Conservation (phyloP, 2,797 vertebrate genomes). For the Chiroxiphia lanceolata region DNA sequence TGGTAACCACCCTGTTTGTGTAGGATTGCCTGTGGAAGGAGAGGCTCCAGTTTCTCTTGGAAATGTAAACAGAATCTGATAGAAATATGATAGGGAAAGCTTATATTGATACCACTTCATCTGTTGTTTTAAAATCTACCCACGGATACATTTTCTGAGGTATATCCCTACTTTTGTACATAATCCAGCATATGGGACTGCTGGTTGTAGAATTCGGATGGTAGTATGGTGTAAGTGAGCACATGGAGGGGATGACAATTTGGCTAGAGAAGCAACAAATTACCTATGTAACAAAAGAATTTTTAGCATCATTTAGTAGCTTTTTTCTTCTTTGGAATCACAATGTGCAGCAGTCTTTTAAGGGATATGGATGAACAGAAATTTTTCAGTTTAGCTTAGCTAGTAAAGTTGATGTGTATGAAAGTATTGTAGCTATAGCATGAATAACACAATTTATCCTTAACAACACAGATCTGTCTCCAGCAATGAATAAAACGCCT, state of each 20-base stretch:
- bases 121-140: neutral
- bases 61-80: neutral
- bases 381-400: neutral
- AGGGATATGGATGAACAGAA: neutral
- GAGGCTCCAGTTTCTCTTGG: neutral
- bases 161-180: neutral
- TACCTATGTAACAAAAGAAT: neutral
- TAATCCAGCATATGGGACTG: accelerated
- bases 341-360: neutral
- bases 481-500: neutral
- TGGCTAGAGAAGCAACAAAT: neutral
- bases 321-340: neutral
- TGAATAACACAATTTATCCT: neutral
- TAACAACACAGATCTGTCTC: neutral
- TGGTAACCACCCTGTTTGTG: accelerated
- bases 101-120: neutral
- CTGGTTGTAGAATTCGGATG: neutral
- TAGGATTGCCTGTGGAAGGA: neutral
- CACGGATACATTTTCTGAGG: neutral
- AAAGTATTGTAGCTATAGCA: neutral
- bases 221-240: too few relatives aligned
- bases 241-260: neutral
- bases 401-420: neutral
- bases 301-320: accelerated
- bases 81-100: neutral